These are phyloP conservation scores for Neoaliturus tenellus DNA, from an alignment of 2,888 invertebrate genomes.

Conservation along the genomic window DNA sequence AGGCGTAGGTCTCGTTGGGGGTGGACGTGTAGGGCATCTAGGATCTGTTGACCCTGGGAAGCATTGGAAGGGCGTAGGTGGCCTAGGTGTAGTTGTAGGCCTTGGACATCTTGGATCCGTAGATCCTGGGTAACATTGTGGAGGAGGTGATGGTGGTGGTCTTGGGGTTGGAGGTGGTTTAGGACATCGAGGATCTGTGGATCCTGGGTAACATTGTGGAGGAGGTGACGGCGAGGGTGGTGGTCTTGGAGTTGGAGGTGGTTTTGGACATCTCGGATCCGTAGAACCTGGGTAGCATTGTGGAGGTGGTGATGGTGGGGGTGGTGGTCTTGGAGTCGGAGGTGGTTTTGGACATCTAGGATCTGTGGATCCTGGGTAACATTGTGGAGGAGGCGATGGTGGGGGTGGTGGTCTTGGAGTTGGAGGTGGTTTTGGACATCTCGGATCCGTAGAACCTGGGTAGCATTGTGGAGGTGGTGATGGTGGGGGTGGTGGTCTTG, in stretches of 20 bases:
- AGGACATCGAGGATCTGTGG: slow-evolving; percentile 66
- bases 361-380: slow-evolving; percentile 68
- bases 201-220: slow-evolving; percentile 61
- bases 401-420: slow-evolving; percentile 65
- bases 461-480: slow-evolving; percentile 68
- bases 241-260: slow-evolving; percentile 66
- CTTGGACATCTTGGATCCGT: slow-evolving; percentile 70
- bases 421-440: slow-evolving; percentile 68
- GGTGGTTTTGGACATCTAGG: slow-evolving; percentile 64
- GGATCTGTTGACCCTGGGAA: slow-evolving; percentile 67
- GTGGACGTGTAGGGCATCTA: slow-evolving; percentile 67
- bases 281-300: slow-evolving; percentile 61
- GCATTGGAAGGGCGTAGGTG: slow-evolving; percentile 61
- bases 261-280: slow-evolving; percentile 66
- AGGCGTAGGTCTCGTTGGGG: slow-evolving; percentile 59
- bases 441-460: slow-evolving; percentile 71
- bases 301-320: not conserved
- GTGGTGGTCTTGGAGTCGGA: slow-evolving; percentile 65
- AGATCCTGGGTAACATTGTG: slow-evolving; percentile 68
- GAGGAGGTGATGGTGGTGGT: slow-evolving; percentile 66
- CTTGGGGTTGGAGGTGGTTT: slow-evolving; percentile 61
- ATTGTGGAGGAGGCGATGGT: slow-evolving; percentile 69
- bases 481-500: slow-evolving; percentile 67
- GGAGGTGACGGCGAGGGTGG: not conserved
- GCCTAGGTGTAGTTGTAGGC: slow-evolving; percentile 61